A percentile compares a stretch with the other conserved stretches of the same genome.
phyloP scores from a whole-genome alignment of 2,888 invertebrate genomes.

The Tricholauxania praeusta region DNA sequence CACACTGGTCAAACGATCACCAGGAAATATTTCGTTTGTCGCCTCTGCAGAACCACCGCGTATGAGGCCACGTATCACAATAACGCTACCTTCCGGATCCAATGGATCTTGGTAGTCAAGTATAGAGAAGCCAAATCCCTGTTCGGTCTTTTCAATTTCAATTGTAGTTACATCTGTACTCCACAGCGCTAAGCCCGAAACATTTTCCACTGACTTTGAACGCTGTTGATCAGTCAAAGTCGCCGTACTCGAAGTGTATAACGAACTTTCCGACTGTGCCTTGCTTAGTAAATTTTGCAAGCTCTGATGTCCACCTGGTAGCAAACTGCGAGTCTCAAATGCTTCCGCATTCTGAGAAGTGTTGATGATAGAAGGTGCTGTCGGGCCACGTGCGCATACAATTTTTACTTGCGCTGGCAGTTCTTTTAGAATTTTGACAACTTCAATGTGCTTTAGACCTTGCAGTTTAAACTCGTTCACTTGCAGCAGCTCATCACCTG shows the following conservation, averaged over 20 bases:
- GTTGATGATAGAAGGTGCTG: conserved; percentile 77
- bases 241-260: conserved; percentile 88
- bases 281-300: conserved; percentile 86
- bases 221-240: conserved; percentile 81
- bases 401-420: conserved; percentile 90
- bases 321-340: conserved; percentile 83
- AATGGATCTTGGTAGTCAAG: conserved; percentile 98
- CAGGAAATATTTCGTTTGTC: conserved; percentile 94
- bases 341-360: conserved; percentile 83
- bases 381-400: conserved; percentile 85
- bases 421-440: conserved; percentile 94
- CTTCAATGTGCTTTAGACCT: conserved; percentile 96
- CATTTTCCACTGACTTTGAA: conserved; percentile 94
- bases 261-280: conserved; percentile 94
- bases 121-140: conserved; percentile 98
- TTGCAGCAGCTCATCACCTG: conserved; percentile 97
- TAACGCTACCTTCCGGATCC: conserved; percentile 94
- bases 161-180: conserved; percentile 93
- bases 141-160: conserved; percentile 91
- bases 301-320: conserved; percentile 89
- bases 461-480: conserved; percentile 93
- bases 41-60: conserved; percentile 98
- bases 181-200: conserved; percentile 97
- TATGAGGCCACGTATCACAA: conserved; percentile 96
- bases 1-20: conserved; percentile 92